Evolutionary conservation across 2,113 vertebrate species (phyloP).

Genomic region (Fukomys damarensis): DNA sequence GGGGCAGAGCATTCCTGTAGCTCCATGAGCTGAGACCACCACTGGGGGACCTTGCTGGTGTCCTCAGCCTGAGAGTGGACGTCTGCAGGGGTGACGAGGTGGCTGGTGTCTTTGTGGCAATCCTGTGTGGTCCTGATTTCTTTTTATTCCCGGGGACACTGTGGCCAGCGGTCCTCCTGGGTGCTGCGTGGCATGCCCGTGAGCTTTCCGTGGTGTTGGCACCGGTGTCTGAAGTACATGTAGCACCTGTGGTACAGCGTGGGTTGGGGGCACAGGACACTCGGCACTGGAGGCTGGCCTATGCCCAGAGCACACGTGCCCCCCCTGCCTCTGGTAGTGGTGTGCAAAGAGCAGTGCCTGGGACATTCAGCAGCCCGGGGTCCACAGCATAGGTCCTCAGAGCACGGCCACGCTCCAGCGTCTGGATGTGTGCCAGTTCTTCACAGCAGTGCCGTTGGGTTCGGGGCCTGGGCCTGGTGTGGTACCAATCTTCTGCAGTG

Average conservation of each 20-base stretch:
- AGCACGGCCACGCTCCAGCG: no score
- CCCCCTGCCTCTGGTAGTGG: neutral
- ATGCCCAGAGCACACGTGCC: neutral
- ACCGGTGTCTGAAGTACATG: neutral
- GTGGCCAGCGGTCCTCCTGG: neutral
- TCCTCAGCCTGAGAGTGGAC: no score
- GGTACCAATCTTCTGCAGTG: neutral
- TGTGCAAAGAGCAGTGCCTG: no score
- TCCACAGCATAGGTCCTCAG: neutral
- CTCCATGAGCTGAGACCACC: neutral
- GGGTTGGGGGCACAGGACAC: neutral
- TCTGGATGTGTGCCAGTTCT: neutral
- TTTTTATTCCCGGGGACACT: neutral
- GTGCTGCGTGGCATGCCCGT: neutral
- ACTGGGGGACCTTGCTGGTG: no score
- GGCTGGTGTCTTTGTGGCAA: neutral
- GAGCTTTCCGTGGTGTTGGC: neutral
- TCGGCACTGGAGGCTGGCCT: neutral
- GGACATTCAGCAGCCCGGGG: neutral
- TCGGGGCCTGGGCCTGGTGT: neutral
- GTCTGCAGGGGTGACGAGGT: neutral
- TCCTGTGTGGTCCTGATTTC: neutral
- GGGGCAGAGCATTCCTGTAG: no score
- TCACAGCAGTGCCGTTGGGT: no score
- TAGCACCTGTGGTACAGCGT: no score